Evolutionary conservation across 1,140 invertebrate genomes (phyloP).

Genomic region (Eulimnadia texana): DNA sequence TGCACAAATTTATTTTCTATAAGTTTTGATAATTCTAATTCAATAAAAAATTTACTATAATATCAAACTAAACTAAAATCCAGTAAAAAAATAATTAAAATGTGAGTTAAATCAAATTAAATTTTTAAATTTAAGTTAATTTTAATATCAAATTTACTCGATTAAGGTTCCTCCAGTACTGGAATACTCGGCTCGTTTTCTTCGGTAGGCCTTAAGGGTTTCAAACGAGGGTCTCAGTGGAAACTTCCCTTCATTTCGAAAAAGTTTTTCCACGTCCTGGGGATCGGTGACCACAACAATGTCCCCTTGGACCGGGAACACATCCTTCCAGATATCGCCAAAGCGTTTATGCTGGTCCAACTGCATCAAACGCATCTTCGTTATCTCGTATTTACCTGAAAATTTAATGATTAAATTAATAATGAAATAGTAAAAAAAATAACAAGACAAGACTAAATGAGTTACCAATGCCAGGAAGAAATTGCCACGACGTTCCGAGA

Average conservation of each 20-base stretch:
- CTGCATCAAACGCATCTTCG: slow-evolving; percentile 1
- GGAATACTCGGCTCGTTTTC: slow-evolving; percentile 9
- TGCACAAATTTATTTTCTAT: no score
- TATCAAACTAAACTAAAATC: no score
- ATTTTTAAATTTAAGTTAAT: no score
- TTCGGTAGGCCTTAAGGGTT: slow-evolving; percentile 16
- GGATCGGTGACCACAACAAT: slow-evolving; percentile 62
- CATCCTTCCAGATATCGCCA: slow-evolving; percentile 54
- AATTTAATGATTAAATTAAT: background rate
- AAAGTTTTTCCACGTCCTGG: slow-evolving; percentile 56
- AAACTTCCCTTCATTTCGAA: slow-evolving; percentile 55
- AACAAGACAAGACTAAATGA: background rate
- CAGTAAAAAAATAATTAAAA: no score
- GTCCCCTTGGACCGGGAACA: slow-evolving; percentile 57
- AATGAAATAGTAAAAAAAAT: background rate
- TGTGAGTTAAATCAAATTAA: no score
- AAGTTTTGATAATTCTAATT: no score
- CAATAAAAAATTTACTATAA: no score
- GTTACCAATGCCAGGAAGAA: slow-evolving; percentile 20
- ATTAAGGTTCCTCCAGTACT: slow-evolving; percentile 1
- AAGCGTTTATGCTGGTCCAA: slow-evolving; percentile 36
- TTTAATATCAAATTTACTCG: no score
- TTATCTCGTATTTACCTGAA: background rate
- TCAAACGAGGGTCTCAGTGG: slow-evolving; percentile 43
- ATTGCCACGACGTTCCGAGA: slow-evolving; percentile 24